Evolutionary conservation across 2,113 vertebrate species (phyloP).

Genomic region (Brachirus orientalis): DNA sequence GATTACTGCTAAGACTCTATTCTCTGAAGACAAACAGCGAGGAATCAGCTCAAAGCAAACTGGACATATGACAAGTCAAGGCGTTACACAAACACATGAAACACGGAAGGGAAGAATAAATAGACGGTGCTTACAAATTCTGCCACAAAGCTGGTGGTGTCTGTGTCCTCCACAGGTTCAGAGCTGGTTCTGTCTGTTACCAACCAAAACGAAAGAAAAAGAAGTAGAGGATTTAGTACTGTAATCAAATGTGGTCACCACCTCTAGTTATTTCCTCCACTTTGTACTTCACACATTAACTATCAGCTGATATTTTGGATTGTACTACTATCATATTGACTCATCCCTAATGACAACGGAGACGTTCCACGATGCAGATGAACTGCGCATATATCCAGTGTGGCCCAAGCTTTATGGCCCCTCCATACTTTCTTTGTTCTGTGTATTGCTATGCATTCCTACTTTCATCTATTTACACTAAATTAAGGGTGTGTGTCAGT

Average conservation of each 20-base stretch:
- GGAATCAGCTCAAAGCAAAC: constrained; percentile 34
- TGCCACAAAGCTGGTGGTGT: constrained; percentile 91
- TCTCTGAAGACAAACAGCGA: constrained; percentile 29
- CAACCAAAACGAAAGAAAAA: neutral
- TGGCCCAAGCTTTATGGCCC: no score
- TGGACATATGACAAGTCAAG: constrained; percentile 10
- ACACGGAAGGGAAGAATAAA: no score
- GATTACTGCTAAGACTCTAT: constrained; percentile 42
- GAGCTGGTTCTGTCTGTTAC: constrained; percentile 82
- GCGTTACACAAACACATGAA: constrained; percentile 3
- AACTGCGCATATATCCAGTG: no score
- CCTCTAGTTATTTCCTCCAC: neutral
- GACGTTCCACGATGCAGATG: no score
- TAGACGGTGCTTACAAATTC: constrained; percentile 80
- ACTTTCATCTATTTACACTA: no score
- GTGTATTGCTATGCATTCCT: no score
- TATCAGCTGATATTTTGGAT: neutral
- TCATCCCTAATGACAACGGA: no score
- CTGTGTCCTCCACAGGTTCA: constrained; percentile 94
- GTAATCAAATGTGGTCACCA: neutral
- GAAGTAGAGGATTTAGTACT: constrained; percentile 1
- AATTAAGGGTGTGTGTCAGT: no score
- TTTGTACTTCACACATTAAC: neutral
- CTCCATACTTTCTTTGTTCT: no score
- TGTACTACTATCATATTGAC: no score